Evolutionary conservation across 2,888 invertebrate genomes (phyloP).

Genomic region (Thera obeliscata): DNA sequence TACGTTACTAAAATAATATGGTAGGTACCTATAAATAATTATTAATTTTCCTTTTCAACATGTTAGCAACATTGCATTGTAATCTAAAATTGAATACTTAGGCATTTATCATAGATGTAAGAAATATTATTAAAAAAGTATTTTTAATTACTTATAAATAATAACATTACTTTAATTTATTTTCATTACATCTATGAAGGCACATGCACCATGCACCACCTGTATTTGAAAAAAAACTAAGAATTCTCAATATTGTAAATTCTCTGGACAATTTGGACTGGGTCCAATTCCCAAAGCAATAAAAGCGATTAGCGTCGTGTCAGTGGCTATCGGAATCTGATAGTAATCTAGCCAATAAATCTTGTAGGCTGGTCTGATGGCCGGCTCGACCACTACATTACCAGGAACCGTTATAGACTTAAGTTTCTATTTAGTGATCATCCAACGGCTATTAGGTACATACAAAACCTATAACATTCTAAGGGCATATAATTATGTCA

Average conservation of each 20-base stretch:
- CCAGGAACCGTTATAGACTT: neutral
- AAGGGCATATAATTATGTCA: too few species aligned
- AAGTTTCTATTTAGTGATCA: neutral
- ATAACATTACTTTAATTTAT: too few species aligned
- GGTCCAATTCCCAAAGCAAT: slow-evolving; percentile 30
- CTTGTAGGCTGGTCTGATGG: slow-evolving; percentile 15
- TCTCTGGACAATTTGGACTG: slow-evolving; percentile 16
- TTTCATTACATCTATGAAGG: too few species aligned
- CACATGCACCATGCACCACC: neutral
- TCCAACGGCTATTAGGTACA: too few species aligned
- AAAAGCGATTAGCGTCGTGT: slow-evolving; percentile 26
- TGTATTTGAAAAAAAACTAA: neutral
- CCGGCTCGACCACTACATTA: slow-evolving; percentile 3
- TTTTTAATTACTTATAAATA: too few species aligned
- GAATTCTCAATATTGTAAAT: neutral
- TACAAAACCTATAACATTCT: too few species aligned
- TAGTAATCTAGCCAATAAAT: slow-evolving; percentile 30
- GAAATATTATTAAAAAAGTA: too few species aligned
- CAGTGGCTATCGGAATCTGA: slow-evolving; percentile 22
- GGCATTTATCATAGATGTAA: too few species aligned
- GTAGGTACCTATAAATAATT: too few species aligned
- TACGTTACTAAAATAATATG: too few species aligned
- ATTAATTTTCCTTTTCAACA: too few species aligned
- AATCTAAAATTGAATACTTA: neutral
- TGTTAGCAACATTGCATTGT: neutral